A percentile compares a stretch with the other conserved stretches of the same genome.
phyloP scores from a whole-genome alignment of 2,113 vertebrate genomes.

The Plotosus lineatus region DNA sequence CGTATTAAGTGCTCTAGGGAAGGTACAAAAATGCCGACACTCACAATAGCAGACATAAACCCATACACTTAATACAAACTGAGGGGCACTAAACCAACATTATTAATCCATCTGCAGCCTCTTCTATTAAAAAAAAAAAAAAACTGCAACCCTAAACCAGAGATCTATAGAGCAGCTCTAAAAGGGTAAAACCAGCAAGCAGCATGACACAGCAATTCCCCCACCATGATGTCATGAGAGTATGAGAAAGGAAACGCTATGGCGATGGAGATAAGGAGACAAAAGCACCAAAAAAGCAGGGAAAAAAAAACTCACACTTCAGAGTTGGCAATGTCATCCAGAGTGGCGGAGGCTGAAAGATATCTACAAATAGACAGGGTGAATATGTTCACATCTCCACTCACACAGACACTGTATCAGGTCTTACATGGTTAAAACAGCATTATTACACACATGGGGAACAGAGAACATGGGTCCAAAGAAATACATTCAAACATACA shows the following conservation, averaged over 20 bases:
- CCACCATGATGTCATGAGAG: neutral
- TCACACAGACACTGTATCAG: slow-evolving; percentile 10
- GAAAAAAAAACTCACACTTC: slow-evolving; percentile 80
- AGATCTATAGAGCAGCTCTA: neutral
- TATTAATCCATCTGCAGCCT: neutral
- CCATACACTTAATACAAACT: neutral
- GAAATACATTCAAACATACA: neutral
- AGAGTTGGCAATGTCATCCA: slow-evolving; percentile 84
- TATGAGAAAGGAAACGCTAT: slow-evolving; percentile 10
- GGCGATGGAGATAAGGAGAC: neutral
- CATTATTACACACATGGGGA: neutral
- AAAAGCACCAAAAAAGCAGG: neutral
- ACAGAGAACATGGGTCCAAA: neutral
- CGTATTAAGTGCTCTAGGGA: neutral
- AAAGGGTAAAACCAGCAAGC: slow-evolving; percentile 31
- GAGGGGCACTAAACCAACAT: neutral
- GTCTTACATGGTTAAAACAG: slow-evolving; percentile 9
- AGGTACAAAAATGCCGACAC: neutral
- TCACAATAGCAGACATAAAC: neutral
- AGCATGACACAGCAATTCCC: slow-evolving; percentile 2
- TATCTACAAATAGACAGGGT: slow-evolving; percentile 84
- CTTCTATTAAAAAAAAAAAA: neutral
- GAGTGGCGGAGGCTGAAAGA: slow-evolving; percentile 83
- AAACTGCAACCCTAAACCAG: neutral
- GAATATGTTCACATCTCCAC: slow-evolving; percentile 59